These are phyloP conservation scores for Microtus pennsylvanicus DNA, from an alignment of 2,113 vertebrate genomes.

Conservation along the genomic window DNA sequence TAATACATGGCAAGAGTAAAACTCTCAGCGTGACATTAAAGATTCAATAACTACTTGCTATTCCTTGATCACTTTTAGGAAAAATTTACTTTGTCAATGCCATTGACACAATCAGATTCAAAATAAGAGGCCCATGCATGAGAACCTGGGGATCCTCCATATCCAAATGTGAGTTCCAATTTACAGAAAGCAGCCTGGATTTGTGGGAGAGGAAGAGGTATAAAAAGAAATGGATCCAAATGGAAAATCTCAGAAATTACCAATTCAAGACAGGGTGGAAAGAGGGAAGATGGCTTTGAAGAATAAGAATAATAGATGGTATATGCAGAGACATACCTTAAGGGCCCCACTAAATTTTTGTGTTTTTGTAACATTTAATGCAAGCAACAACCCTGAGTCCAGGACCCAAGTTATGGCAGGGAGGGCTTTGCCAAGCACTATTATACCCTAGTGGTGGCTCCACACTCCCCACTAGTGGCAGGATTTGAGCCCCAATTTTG, in stretches of 20 bases:
- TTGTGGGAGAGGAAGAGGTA: not conserved
- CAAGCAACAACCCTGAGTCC: not conserved
- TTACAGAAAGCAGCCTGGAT: slow-evolving; percentile 3
- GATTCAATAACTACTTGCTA: slow-evolving; percentile 49
- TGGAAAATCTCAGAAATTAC: not conserved
- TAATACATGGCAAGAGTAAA: slow-evolving; percentile 6
- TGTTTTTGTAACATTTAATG: not conserved
- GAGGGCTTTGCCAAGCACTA: slow-evolving; percentile 42
- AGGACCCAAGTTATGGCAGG: not conserved
- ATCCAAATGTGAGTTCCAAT: not conserved
- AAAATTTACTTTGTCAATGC: slow-evolving; percentile 54
- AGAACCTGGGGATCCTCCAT: not conserved
- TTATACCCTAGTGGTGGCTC: slow-evolving; percentile 74
- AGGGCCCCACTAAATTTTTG: not conserved
- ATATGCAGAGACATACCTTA: not conserved
- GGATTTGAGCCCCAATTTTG: not conserved
- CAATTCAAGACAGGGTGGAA: not conserved
- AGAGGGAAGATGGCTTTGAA: not conserved
- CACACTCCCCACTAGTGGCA: not conserved
- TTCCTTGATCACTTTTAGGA: slow-evolving; percentile 55
- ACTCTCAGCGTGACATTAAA: slow-evolving; percentile 43
- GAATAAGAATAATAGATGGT: not conserved
- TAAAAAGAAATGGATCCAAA: not conserved
- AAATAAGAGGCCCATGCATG: not conserved
- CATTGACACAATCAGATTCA: not conserved